Base-by-base conservation (phyloP, 1,140 invertebrate species). In the Conus ventricosus region DNA sequence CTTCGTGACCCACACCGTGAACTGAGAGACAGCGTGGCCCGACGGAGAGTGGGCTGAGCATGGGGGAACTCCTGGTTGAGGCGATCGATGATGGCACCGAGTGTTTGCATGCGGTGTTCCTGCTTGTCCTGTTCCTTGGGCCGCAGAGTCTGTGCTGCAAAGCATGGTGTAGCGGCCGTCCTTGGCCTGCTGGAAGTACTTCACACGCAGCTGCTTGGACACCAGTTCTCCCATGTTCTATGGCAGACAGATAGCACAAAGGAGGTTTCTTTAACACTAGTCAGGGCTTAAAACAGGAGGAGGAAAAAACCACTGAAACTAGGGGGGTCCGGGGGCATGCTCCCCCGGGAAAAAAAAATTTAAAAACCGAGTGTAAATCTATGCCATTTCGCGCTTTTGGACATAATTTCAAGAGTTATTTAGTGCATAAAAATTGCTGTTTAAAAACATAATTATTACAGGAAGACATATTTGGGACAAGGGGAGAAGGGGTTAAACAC, bases 141-240 rank as follows among this genome's bases (percentile, higher is more conserved):
- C 87, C 5, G 93, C 91, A 4, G 92, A 88, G 8, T 94, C 91
- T 2, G 91, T 92, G 63, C 92, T 92, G 85, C 93, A 95, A 63
- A 95, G 78, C 87, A 93, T 91, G 4, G 87, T 92, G 86, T 95
- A 95, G 84, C 93, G 93, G 0, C 93, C 93, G 39, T 95, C 94
- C 88, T 95, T 95, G 17, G 93, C 93, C 88, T 95, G 95, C 89
- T 95, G 94, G 91, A 91, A 95, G 87, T 95, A 95, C 86, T 95
- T 95, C 87, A 92, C 91, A 80, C 93, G 93, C 89, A 94, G 94
- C 87, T 95, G 95, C 80, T 92, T 91, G 17, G 89, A 81, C 25
- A 94, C 67, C 23, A 94, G 90, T 23, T 94, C 94, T 23, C 90
- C 88, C 91, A 94, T 89, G 84, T 94, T 94, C 94, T 94, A 93